phyloP scores from a whole-genome alignment of 2,113 vertebrate genomes.

The Caranx melampygus region DNA sequence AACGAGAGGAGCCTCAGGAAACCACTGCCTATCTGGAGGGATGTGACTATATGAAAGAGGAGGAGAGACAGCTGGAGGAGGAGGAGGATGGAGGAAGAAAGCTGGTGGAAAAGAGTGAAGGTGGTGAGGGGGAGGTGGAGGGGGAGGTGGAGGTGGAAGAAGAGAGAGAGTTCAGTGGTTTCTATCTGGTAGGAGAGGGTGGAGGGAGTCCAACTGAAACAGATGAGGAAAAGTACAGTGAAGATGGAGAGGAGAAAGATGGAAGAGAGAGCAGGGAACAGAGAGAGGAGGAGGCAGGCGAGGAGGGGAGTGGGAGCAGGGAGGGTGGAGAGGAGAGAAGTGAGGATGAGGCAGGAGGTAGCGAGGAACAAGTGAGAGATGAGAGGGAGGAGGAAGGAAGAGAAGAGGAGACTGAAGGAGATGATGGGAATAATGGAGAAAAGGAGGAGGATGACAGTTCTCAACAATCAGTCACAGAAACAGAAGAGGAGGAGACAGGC shows the following conservation, averaged over 20 bases:
- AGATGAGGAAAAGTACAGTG: neutral
- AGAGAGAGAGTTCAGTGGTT: neutral
- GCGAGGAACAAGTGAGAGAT: neutral
- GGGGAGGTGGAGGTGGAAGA: neutral
- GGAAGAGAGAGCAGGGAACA: neutral
- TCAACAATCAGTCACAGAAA: no score
- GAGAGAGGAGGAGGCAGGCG: neutral
- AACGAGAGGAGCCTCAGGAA: conserved; percentile 18
- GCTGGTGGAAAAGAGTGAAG: neutral
- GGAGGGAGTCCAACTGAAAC: conserved; percentile 19
- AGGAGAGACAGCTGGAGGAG: neutral
- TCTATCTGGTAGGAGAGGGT: conserved; percentile 8
- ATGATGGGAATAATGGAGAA: neutral
- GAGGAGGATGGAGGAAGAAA: neutral
- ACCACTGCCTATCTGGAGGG: conserved; percentile 44
- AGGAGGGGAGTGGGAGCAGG: neutral
- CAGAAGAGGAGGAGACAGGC: neutral
- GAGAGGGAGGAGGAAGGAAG: neutral
- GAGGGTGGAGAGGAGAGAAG: neutral
- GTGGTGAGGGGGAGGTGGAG: neutral
- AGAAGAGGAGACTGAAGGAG: neutral
- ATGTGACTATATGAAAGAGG: conserved; percentile 18
- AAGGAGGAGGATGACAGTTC: neutral
- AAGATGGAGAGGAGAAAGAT: neutral
- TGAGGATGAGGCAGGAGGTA: neutral